Evolutionary conservation across 2,888 invertebrate genomes (phyloP).

Genomic region (Pandemis corylana): DNA sequence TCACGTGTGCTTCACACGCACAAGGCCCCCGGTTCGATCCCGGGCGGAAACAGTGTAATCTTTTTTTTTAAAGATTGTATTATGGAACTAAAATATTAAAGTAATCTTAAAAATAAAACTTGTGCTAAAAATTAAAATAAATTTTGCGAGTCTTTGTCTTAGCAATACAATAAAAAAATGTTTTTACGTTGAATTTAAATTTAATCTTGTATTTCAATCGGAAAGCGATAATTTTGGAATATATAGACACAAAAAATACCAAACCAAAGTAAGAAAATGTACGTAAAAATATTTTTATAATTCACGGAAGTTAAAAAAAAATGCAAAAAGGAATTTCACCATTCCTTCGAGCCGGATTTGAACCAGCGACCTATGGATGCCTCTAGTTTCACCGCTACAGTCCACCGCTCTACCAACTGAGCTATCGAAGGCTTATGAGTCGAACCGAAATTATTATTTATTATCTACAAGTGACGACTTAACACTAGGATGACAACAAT

Average conservation of each 20-base stretch:
- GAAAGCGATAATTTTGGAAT: too few relatives aligned
- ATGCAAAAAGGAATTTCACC: slow-evolving; percentile 31
- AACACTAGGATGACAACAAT: slow-evolving; percentile 12
- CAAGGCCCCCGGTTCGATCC: slow-evolving; percentile 90
- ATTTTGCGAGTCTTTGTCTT: too few relatives aligned
- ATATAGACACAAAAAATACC: too few relatives aligned
- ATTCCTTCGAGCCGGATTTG: slow-evolving; percentile 85
- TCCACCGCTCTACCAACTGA: slow-evolving; percentile 86
- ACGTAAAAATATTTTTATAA: too few relatives aligned
- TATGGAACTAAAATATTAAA: too few relatives aligned
- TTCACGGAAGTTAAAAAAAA: slow-evolving; percentile 13
- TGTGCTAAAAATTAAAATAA: background rate
- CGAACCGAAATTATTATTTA: slow-evolving; percentile 48
- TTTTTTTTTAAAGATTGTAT: slow-evolving; percentile 14
- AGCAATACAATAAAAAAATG: too few relatives aligned
- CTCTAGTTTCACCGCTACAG: slow-evolving; percentile 72
- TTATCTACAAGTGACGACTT: slow-evolving; percentile 7
- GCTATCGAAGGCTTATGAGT: slow-evolving; percentile 77
- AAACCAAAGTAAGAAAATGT: background rate
- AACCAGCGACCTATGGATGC: slow-evolving; percentile 85
- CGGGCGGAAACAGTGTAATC: slow-evolving; percentile 86
- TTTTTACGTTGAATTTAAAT: too few relatives aligned
- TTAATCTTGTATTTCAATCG: too few relatives aligned
- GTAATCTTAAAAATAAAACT: too few relatives aligned
- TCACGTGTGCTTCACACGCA: slow-evolving; percentile 93